A percentile compares a stretch with the other conserved stretches of the same genome.
These are phyloP conservation scores for Grallaria varia DNA, from an alignment of 2,113 vertebrate genomes.

Conservation along the genomic window DNA sequence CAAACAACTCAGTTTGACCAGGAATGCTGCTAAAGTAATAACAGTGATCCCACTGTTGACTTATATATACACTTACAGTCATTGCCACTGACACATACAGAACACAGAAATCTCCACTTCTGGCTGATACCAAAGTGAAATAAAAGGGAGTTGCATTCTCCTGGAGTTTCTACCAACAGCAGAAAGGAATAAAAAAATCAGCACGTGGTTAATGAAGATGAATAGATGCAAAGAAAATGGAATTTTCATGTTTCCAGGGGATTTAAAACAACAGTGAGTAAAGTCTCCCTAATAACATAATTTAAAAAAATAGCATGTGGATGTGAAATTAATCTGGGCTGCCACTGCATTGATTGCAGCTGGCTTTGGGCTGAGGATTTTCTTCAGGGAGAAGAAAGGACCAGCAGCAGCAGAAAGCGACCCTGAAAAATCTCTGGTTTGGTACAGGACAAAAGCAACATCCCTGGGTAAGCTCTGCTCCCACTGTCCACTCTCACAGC, in stretches of 20 bases:
- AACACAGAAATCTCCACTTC: not conserved
- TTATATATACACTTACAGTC: not conserved
- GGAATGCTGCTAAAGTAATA: not conserved
- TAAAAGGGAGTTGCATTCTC: not conserved
- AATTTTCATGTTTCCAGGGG: conserved; percentile 25
- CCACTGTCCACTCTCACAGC: no score
- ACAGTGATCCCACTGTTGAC: not conserved
- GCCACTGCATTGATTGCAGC: not conserved
- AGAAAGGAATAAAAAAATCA: conserved; percentile 31
- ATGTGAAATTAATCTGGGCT: conserved; percentile 27
- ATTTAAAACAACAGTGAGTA: conserved; percentile 40
- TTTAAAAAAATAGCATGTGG: conserved; percentile 2
- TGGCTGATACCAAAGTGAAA: not conserved
- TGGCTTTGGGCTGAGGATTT: not conserved
- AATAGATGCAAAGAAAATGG: conserved; percentile 19
- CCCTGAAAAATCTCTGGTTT: not conserved
- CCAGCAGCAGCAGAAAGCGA: not conserved
- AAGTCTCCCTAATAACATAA: conserved; percentile 21
- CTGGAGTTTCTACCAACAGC: not conserved
- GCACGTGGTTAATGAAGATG: conserved; percentile 37
- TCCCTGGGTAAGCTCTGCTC: not conserved
- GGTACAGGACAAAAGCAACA: rapidly evolving
- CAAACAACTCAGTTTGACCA: not conserved
- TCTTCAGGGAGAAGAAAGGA: not conserved
- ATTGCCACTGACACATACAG: not conserved